A percentile compares a stretch with the other conserved stretches of the same genome.
phyloP scores from a whole-genome alignment of 2,888 invertebrate genomes.

The Fragum sueziense region DNA sequence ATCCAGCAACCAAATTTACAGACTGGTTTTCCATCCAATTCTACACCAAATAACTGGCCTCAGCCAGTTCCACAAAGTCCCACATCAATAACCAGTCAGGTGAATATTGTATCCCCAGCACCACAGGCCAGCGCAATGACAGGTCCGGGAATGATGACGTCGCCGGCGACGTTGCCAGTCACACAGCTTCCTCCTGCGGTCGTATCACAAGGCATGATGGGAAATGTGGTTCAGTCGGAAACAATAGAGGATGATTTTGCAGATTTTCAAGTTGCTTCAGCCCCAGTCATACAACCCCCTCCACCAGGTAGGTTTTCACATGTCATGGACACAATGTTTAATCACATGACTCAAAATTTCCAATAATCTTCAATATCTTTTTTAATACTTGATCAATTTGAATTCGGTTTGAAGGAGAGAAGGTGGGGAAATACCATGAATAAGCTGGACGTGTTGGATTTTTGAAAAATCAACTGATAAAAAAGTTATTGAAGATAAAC shows the following conservation, averaged over 20 bases:
- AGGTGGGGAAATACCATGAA: too few relatives aligned
- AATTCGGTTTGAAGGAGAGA: too few relatives aligned
- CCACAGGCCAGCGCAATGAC: not conserved
- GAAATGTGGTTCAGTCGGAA: constrained; percentile 37
- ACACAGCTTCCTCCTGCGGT: constrained; percentile 56
- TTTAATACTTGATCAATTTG: too few relatives aligned
- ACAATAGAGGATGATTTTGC: constrained; percentile 75
- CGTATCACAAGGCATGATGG: constrained; percentile 32
- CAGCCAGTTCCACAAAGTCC: not conserved
- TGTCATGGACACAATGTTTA: too few relatives aligned
- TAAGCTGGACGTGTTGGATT: too few relatives aligned
- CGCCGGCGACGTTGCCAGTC: constrained; percentile 55
- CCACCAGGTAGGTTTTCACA: not conserved
- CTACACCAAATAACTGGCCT: too few relatives aligned
- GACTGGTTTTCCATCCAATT: constrained; percentile 8
- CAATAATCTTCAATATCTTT: too few relatives aligned
- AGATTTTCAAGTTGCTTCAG: constrained; percentile 76
- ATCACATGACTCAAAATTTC: too few relatives aligned
- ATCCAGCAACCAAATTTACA: constrained; percentile 1
- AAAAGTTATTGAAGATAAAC: too few relatives aligned
- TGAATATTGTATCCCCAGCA: not conserved
- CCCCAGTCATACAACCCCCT: not conserved
- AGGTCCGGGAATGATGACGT: constrained; percentile 23
- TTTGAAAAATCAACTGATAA: too few relatives aligned
- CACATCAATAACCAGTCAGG: not conserved